Base-by-base conservation (phyloP, 1,140 invertebrate species). In the Polypedilum vanderplanki region DNA sequence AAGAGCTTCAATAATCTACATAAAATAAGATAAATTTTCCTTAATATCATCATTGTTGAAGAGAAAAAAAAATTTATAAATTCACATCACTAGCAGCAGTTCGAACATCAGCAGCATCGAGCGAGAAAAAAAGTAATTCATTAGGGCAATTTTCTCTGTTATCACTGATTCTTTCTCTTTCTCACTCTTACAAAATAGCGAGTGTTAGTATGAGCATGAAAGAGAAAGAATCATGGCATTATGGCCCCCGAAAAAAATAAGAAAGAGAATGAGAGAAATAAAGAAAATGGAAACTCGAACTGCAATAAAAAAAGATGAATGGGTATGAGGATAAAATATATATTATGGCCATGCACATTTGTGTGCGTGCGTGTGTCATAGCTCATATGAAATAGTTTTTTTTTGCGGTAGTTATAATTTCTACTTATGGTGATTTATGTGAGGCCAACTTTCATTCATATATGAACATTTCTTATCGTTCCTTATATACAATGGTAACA, bases 211-310 rank as follows among this genome's bases (percentile, higher is more conserved):
- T 57, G 46, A 57, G 15, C 41, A 46, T 1, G n/a, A 9, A 57
- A 57, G 15, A 46, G 15, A 41, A 46, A n/a, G 15, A 46, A 46
- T 10, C 46, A 57, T 33, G 46, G 46, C 46, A 57, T 57, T 70
- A 18, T 70, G 65, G 65, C 65, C 17, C 17, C 65, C 65, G 65
- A 70, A 22, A 70, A 70, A 70, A 67, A 67, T 3, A 67, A 20
- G 17, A 33, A 33, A 33, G 24, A 33, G 24, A 33, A 5, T n/a
- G 5, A 33, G 9, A 70, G 17, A 22, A 20, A 17, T 67, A 67
- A 70, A 70, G 65, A 70, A 70, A 70, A 70, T 70, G 65, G 65
- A 70, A 70, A 70, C 65, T 70, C 65, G 65, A 70, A 70, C 65
- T 18, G 20, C 65, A 70, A 70, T 70, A 70, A 70, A 70, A n/a